Percentiles rank a stretch among this genome's conserved stretches.
phyloP scores from a whole-genome alignment of 2,113 vertebrate genomes.

The Trogon melanurus region DNA sequence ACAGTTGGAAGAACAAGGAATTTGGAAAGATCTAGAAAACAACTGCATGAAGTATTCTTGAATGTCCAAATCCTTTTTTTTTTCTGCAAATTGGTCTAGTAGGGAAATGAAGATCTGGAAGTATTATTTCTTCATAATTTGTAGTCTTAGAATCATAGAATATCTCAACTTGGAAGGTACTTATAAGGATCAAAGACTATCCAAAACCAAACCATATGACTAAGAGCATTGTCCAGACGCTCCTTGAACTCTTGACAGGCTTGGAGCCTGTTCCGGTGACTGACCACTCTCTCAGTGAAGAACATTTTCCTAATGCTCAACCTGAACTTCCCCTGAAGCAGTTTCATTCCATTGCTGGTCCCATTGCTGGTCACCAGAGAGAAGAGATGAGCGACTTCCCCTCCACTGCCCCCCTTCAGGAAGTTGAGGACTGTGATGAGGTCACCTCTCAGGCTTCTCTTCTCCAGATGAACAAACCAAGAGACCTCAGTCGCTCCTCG shows the following conservation, averaged over 20 bases:
- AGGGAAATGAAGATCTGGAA: neutral
- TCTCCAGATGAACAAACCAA: neutral
- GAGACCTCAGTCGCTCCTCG: neutral
- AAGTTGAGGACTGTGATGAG: neutral
- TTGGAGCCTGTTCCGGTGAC: neutral
- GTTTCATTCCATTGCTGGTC: neutral
- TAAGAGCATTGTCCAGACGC: rapidly evolving
- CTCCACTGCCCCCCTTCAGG: neutral
- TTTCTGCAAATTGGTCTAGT: neutral
- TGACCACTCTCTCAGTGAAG: rapidly evolving
- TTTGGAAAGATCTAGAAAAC: neutral
- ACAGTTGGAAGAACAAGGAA: neutral
- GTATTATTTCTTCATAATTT: neutral
- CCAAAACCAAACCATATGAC: neutral
- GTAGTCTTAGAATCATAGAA: neutral
- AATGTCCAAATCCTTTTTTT: neutral
- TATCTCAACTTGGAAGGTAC: neutral
- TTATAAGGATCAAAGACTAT: neutral
- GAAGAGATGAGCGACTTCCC: neutral
- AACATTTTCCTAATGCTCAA: neutral
- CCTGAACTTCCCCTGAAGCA: neutral
- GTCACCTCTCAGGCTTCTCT: neutral
- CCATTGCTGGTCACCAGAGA: neutral
- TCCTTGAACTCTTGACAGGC: neutral
- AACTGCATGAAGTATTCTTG: neutral